Evolutionary conservation across 2,888 invertebrate species (phyloP).

Genomic region (Dolichomitus sp.): DNA sequence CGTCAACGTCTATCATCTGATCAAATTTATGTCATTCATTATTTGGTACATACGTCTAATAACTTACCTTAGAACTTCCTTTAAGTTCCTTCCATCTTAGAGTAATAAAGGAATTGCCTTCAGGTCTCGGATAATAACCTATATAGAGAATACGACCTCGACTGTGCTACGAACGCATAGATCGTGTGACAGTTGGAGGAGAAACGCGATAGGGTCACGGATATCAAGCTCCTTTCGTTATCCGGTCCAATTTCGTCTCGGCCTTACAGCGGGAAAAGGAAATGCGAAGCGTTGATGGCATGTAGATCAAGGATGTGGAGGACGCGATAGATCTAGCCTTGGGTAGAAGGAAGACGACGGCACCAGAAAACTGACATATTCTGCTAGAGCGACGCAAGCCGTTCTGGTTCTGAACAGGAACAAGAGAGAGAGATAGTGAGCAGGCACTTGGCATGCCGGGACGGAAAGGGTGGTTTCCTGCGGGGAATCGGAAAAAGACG

Average conservation of each 20-base stretch:
- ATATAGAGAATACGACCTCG: background rate
- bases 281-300: constrained; percentile 36
- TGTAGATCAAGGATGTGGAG: constrained; percentile 33
- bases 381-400: constrained; percentile 37
- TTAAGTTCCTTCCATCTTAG: background rate
- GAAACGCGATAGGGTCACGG: constrained; percentile 1
- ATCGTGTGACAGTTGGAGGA: background rate
- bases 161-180: background rate
- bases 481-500: constrained; percentile 52
- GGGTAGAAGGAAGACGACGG: constrained; percentile 36
- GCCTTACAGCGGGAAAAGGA: constrained; percentile 20
- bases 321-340: constrained; percentile 15
- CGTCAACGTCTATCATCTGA: background rate
- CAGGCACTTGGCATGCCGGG: constrained; percentile 45
- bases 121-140: background rate
- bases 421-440: background rate
- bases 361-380: constrained; percentile 45
- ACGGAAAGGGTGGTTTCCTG: constrained; percentile 51
- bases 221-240: constrained; percentile 35
- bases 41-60: background rate
- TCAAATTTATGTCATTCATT: background rate
- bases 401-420: constrained; percentile 5
- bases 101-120: background rate
- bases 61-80: background rate
- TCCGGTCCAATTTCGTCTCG: constrained; percentile 24